phyloP scores from a whole-genome alignment of 2,888 invertebrate species.

The Lithophane ornitopus region DNA sequence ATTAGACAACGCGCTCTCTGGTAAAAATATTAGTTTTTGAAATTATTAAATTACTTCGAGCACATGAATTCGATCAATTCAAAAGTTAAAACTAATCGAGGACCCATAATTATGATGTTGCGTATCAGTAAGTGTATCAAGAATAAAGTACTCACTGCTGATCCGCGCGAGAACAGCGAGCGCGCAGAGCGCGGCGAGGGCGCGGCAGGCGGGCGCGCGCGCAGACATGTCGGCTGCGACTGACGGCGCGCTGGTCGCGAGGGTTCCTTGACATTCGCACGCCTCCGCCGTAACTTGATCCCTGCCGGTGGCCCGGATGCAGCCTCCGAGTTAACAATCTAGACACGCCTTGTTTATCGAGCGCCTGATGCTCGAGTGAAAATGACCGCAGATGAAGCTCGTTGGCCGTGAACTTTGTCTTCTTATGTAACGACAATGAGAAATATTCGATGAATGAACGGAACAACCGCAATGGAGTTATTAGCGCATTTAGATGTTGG shows the following conservation, averaged over 20 bases:
- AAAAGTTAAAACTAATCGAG: not conserved
- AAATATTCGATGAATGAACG: constrained; percentile 75
- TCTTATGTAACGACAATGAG: constrained; percentile 80
- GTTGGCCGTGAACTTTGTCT: constrained; percentile 85
- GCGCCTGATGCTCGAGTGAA: constrained; percentile 79
- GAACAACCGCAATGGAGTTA: constrained; percentile 55
- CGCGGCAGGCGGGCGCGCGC: constrained; percentile 77
- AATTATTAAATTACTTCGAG: not conserved
- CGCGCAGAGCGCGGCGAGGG: constrained; percentile 63
- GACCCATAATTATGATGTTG: not conserved
- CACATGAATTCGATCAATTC: not conserved
- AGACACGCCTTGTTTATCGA: constrained; percentile 84
- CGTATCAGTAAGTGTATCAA: constrained; percentile 17
- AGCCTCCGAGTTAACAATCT: constrained; percentile 87
- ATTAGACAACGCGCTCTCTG: not conserved
- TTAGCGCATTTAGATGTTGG: constrained; percentile 47
- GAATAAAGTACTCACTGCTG: constrained; percentile 76
- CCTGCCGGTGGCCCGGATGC: constrained; percentile 88
- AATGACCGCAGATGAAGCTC: constrained; percentile 76
- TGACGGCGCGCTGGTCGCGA: constrained; percentile 73
- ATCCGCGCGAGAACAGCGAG: constrained; percentile 69
- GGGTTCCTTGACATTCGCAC: constrained; percentile 90
- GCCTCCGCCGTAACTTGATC: constrained; percentile 84
- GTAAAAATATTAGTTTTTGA: not conserved
- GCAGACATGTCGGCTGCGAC: constrained; percentile 87